Percentiles rank a stretch among this genome's conserved stretches.
Evolutionary conservation across 2,113 vertebrate genomes (phyloP).

Genomic region (Zootoca vivipara): DNA sequence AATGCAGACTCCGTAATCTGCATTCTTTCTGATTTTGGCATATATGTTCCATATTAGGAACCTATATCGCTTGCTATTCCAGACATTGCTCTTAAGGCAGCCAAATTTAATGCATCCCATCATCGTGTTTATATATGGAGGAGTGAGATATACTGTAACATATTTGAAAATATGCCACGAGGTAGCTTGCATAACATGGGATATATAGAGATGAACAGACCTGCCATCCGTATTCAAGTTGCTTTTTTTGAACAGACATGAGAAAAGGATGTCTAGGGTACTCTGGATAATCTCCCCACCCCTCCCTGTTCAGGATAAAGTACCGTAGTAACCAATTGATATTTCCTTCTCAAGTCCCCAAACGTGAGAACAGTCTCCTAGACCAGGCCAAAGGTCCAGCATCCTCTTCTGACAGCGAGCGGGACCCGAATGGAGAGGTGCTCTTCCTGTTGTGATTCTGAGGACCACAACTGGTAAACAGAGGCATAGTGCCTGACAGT

Average conservation of each 20-base stretch:
- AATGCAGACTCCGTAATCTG: not conserved
- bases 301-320: not conserved
- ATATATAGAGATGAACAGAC: not conserved
- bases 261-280: not conserved
- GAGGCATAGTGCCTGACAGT: no score
- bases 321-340: not conserved
- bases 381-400: no score
- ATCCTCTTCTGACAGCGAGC: no score
- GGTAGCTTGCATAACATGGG: not conserved
- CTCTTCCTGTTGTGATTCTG: no score
- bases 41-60: no score
- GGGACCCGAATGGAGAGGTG: no score
- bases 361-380: no score
- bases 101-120: slow-evolving; percentile 16
- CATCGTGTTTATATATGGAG: slow-evolving; percentile 4
- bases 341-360: not conserved
- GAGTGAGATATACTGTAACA: slow-evolving; percentile 4
- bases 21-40: not conserved
- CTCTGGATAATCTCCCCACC: not conserved
- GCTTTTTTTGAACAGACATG: not conserved
- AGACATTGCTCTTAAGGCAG: not conserved
- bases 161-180: slow-evolving; percentile 22
- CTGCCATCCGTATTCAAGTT: slow-evolving; percentile 11
- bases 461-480: no score
- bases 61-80: not conserved